Base-by-base conservation (phyloP, 2,888 invertebrate genomes). In the Syrista parreyssii region DNA sequence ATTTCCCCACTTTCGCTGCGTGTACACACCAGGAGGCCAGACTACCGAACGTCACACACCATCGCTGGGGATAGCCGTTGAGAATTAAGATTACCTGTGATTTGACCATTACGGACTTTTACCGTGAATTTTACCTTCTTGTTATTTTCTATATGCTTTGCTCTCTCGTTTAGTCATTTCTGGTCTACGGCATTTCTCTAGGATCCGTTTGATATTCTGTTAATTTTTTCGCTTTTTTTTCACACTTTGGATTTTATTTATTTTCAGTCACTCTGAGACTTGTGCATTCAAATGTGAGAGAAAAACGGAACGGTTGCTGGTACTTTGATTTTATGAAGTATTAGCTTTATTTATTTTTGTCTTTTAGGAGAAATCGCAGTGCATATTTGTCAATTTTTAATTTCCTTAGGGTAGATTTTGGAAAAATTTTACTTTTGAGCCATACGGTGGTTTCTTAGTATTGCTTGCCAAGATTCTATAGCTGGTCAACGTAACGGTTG, bases 1-100 rank as follows among this genome's bases (percentile, higher is more conserved):
- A 86, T 85, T 89, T 89, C 89, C 89, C 90, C 89, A 90, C 90
- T 90, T 88, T 89, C 88, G 86, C 86, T 72, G 40, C 73, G 34
- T 78, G 73, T 75, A 78, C 78, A 73, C 79, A 68, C 75, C 55
- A 55, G 55, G 55, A 55, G 55, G 71, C 71, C 12, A 71, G 31
- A 33, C 71, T 32, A 33, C 33, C 31, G 32, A 33, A 31, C 71
- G 71, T 33, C 71, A 32, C 71, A 32, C 32, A 33, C 71, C 71
- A 33, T 33, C 71, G 71, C 30, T 12, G 12, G 71, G 71, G 73
- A 36, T 36, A 76, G 79, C 32, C 75, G 74, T 78, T 73, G 36
- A 74, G 74, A 79, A 72, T 79, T 80, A 78, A 77, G 83, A 82
- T 86, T 86, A 84, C 86, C 85, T 85, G 82, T 81, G 85, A 80